phyloP scores from a whole-genome alignment of 2,797 vertebrate genomes.

The Coregonus sp. region DNA sequence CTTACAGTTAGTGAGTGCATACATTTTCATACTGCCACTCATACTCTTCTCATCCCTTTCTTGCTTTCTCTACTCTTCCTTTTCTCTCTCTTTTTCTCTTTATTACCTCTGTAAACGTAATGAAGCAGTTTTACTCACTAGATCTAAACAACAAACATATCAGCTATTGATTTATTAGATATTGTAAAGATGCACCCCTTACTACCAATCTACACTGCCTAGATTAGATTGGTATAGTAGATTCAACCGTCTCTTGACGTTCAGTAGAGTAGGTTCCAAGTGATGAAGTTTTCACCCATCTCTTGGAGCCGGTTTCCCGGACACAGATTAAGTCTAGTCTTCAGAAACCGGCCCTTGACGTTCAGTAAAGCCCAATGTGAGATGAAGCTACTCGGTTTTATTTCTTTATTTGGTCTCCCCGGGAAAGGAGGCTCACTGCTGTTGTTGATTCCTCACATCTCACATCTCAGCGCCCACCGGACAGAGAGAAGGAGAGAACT shows the following conservation, averaged over 20 bases:
- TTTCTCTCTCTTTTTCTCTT: background rate
- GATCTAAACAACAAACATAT: too few species aligned
- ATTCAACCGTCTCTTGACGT: background rate
- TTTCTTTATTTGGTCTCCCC: conserved; percentile 44
- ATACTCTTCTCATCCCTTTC: background rate
- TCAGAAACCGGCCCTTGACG: background rate
- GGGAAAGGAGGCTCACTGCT: conserved; percentile 30
- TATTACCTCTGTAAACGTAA: too few species aligned
- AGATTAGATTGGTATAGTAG: conserved; percentile 1
- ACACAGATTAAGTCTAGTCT: too few species aligned
- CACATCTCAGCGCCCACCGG: conserved; percentile 15
- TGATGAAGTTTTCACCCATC: conserved; percentile 27
- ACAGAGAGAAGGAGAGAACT: conserved; percentile 35
- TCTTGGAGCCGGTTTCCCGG: too few species aligned
- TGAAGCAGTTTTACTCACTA: too few species aligned
- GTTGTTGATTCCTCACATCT: conserved; percentile 68
- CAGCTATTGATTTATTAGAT: background rate
- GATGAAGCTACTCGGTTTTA: conserved; percentile 38
- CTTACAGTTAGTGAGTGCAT: too few species aligned
- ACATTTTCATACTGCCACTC: too few species aligned
- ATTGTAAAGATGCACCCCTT: background rate
- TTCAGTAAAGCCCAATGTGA: conserved; percentile 3
- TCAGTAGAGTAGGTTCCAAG: conserved; percentile 18
- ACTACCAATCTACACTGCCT: background rate
- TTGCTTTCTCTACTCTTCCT: background rate